These are phyloP conservation scores for Sula dactylatra DNA, from an alignment of 2,113 vertebrate species.

Conservation along the genomic window DNA sequence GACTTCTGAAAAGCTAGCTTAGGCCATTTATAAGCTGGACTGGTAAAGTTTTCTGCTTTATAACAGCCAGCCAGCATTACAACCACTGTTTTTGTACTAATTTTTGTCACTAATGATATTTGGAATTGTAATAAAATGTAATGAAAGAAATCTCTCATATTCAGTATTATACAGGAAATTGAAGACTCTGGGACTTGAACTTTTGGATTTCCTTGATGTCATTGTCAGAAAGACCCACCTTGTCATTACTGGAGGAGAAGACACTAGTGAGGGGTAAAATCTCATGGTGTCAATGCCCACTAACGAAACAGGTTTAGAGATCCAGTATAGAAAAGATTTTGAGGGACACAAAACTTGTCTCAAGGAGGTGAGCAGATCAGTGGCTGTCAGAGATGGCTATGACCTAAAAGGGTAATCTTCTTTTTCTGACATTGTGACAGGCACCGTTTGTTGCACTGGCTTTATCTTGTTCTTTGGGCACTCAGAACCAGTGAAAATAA, in stretches of 20 bases:
- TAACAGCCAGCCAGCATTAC: slow-evolving; percentile 19
- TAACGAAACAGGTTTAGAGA: background rate
- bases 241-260: background rate
- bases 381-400: background rate
- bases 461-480: background rate
- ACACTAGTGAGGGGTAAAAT: background rate
- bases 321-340: background rate
- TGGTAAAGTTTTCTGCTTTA: slow-evolving; percentile 60
- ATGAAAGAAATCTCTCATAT: background rate
- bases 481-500: background rate
- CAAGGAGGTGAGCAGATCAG: background rate
- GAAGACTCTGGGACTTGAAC: background rate
- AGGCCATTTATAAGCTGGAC: slow-evolving; percentile 47
- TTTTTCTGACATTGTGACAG: background rate
- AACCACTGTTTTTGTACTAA: background rate
- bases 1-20: slow-evolving; percentile 57
- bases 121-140: background rate
- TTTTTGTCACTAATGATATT: background rate
- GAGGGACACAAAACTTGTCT: background rate
- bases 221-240: background rate
- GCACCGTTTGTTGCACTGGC: background rate
- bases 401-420: background rate
- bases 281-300: background rate
- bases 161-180: background rate
- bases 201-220: background rate